Conservation (phyloP, 2,797 vertebrate genomes). For the Somateria mollissima region DNA sequence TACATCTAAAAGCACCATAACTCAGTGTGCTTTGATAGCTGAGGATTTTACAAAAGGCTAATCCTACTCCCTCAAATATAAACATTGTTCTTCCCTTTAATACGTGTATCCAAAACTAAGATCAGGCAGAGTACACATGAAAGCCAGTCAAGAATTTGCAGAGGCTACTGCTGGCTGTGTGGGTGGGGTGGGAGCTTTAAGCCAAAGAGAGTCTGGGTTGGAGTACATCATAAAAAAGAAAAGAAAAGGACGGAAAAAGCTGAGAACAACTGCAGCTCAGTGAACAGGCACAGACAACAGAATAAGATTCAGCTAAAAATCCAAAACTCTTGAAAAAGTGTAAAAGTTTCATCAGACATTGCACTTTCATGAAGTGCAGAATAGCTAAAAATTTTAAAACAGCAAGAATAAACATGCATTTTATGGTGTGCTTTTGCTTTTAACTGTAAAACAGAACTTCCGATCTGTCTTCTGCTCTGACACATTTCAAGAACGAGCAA, state of each 20-base stretch:
- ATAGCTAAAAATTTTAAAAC: background rate
- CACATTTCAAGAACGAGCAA: background rate
- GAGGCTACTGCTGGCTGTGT: background rate
- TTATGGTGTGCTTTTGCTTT: background rate
- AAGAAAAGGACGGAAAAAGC: background rate
- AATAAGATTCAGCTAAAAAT: background rate
- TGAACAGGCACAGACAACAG: background rate
- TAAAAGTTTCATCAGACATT: background rate
- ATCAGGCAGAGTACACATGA: background rate
- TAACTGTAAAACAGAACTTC: background rate
- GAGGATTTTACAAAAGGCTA: background rate
- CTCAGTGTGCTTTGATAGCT: background rate
- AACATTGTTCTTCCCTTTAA: background rate
- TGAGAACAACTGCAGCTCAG: background rate
- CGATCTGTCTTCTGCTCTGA: background rate
- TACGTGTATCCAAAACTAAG: background rate
- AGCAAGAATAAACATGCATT: background rate
- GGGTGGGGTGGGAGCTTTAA: background rate
- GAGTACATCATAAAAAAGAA: background rate
- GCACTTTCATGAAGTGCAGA: background rate
- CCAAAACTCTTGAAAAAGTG: background rate
- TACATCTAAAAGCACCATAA: background rate
- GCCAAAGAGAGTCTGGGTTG: background rate
- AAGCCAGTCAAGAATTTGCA: constrained; percentile 1
- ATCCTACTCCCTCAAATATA: background rate